These are phyloP conservation scores for Blomia tropicalis DNA, from an alignment of 2,888 invertebrate species.

Conservation along the genomic window DNA sequence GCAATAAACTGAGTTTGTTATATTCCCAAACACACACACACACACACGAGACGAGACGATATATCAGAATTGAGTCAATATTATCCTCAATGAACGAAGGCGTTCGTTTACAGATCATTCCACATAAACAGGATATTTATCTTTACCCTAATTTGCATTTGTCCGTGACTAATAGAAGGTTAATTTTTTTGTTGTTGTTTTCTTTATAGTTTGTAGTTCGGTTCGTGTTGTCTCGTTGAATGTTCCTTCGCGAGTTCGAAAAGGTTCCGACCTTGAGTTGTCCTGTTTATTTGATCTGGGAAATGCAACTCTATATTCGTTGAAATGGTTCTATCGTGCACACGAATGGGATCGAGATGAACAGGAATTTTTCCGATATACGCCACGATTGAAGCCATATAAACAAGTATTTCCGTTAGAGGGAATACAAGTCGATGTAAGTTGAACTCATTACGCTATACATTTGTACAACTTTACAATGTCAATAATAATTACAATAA, in stretches of 20 bases:
- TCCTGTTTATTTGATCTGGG: conserved; percentile 17
- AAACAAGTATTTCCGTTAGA: conserved; percentile 2
- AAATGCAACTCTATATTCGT: neutral
- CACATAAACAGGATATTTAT: too few relatives aligned
- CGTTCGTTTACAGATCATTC: too few relatives aligned
- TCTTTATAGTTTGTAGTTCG: too few relatives aligned
- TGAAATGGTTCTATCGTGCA: conserved; percentile 18
- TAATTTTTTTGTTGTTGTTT: too few relatives aligned
- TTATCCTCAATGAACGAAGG: too few relatives aligned
- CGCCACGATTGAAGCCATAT: neutral
- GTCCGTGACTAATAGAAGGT: too few relatives aligned
- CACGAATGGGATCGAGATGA: conserved; percentile 10
- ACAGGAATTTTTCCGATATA: conserved; percentile 21
- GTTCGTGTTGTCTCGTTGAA: conserved; percentile 5
- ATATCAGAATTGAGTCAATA: too few relatives aligned
- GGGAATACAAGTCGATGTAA: conserved; percentile 21
- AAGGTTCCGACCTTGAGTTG: conserved; percentile 17
- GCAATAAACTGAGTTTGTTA: too few relatives aligned
- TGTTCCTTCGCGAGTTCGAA: conserved; percentile 9
- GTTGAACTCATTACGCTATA: neutral
- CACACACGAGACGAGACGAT: too few relatives aligned
- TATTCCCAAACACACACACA: too few relatives aligned
- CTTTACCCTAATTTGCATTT: too few relatives aligned
- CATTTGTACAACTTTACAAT: neutral
- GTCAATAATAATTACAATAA: neutral